Conservation (phyloP, 2,888 invertebrate species). For the Stenoptilia bipunctidactyla region DNA sequence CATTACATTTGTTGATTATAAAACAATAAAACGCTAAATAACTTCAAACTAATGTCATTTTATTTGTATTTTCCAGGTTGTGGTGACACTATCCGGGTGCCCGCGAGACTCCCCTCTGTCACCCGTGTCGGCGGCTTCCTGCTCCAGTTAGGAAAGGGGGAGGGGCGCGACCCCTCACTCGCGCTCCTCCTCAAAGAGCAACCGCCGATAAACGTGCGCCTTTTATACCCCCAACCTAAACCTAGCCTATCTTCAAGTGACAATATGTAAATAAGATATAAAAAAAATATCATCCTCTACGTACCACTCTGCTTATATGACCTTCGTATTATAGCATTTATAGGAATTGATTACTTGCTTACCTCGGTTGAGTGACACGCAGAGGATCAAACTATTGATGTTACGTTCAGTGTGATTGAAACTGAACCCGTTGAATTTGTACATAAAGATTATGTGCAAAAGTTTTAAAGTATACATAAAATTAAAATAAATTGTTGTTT, state of each 20-base stretch:
- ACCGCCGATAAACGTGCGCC: slow-evolving; percentile 61
- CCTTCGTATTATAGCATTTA: slow-evolving; percentile 16
- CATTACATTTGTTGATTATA: too few relatives aligned
- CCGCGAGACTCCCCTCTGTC: slow-evolving; percentile 88
- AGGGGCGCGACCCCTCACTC: slow-evolving; percentile 71
- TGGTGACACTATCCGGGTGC: slow-evolving; percentile 92
- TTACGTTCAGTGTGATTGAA: slow-evolving; percentile 37
- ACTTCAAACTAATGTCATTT: too few relatives aligned
- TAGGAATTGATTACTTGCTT: slow-evolving; percentile 42
- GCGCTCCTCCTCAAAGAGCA: slow-evolving; percentile 63
- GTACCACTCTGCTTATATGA: slow-evolving; percentile 32
- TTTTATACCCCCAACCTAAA: slow-evolving; percentile 44
- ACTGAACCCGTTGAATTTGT: slow-evolving; percentile 51
- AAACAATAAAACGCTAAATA: too few relatives aligned
- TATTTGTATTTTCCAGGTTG: slow-evolving; percentile 45
- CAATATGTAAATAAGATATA: slow-evolving; percentile 72
- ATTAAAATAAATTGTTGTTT: slow-evolving; percentile 39
- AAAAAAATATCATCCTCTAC: slow-evolving; percentile 57
- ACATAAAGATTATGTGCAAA: slow-evolving; percentile 50
- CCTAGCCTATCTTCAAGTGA: slow-evolving; percentile 64
- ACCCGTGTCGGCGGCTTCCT: slow-evolving; percentile 90
- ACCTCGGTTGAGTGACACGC: slow-evolving; percentile 18
- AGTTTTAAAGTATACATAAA: slow-evolving; percentile 51
- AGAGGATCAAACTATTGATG: slow-evolving; percentile 41
- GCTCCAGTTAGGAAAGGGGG: slow-evolving; percentile 87